Base-by-base conservation (phyloP, 2,113 vertebrate genomes). In the Amphilophus citrinellus region DNA sequence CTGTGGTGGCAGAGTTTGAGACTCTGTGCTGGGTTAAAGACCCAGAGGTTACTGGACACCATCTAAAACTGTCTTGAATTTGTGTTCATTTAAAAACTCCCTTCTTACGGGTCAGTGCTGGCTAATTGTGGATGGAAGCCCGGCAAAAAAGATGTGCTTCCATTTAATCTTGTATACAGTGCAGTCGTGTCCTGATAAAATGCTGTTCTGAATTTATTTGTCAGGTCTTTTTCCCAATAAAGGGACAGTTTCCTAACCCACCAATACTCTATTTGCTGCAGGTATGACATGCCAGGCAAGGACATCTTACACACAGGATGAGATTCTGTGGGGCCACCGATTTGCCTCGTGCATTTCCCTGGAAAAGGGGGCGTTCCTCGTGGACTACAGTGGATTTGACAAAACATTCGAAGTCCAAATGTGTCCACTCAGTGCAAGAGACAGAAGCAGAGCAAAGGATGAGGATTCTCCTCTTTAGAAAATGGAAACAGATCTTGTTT, bases 231-330 rank as follows among this genome's bases (percentile, higher is more conserved):
- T 24, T 14, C 59, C 17, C 9, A 57, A 4, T 56, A 60, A 65
- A 76, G 15, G 50, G 17, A 60, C 30, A 1, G 13, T 39, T 18
- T 24, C 15, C 1, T 44, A 20, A 50, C 27, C 35, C 10, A 37
- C 30, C 80, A 17, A 63, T 60, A 32, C 9, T 65, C 61, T 5
- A 61, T 83, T 80, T 85, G 58, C 77, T 91, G 42, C 79, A 96
- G 95, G 95, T 57, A 97, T 97, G 97, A 97, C 97, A 0, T 97
- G 97, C 93, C 96, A 97, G 91, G 97, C 96, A 20, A 96, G 96
- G 80, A 97, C 97, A 2, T 97, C 96, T 0, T 97, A 97, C 91
- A 96, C 93, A 0, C 95, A 97, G 77, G 96, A 97, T 0, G 96
- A 97, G 91, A 96, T 97, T 84, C 93, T 97, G 24, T 97, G 97